A percentile compares a stretch with the other conserved stretches of the same genome.
phyloP scores from a whole-genome alignment of 2,888 invertebrate genomes.

The Gortyna flavago region DNA sequence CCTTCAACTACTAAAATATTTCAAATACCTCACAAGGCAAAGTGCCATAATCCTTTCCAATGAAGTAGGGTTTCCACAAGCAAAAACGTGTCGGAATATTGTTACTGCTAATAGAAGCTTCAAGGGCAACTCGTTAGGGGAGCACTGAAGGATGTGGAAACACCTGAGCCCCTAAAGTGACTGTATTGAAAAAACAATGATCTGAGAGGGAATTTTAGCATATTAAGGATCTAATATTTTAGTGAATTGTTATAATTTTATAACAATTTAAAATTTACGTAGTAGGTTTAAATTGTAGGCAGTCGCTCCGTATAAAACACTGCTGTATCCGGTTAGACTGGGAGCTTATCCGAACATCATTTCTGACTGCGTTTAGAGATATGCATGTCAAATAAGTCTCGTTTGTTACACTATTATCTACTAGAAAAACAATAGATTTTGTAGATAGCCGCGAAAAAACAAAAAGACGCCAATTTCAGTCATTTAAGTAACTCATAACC shows the following conservation, averaged over 20 bases:
- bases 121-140: slow-evolving; percentile 55
- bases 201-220: slow-evolving; percentile 18
- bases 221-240: slow-evolving; percentile 5
- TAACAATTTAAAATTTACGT: not conserved
- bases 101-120: slow-evolving; percentile 73
- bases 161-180: slow-evolving; percentile 60
- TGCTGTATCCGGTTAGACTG: not conserved
- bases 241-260: not conserved
- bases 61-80: slow-evolving; percentile 55
- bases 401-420: too few relatives aligned
- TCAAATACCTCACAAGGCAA: slow-evolving; percentile 1
- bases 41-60: slow-evolving; percentile 60
- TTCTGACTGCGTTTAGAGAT: too few relatives aligned
- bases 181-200: slow-evolving; percentile 63
- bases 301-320: not conserved
- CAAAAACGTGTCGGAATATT: slow-evolving; percentile 74
- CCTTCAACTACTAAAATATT: not conserved
- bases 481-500: too few relatives aligned
- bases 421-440: too few relatives aligned
- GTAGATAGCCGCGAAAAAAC: too few relatives aligned
- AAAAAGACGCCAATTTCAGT: too few relatives aligned
- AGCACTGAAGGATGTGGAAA: slow-evolving; percentile 45
- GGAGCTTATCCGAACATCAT: not conserved
- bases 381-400: too few relatives aligned
- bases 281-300: not conserved